Base-by-base conservation (phyloP, 53 echinoderm and acorn worm genomes). In the Echinarachnius parma region DNA sequence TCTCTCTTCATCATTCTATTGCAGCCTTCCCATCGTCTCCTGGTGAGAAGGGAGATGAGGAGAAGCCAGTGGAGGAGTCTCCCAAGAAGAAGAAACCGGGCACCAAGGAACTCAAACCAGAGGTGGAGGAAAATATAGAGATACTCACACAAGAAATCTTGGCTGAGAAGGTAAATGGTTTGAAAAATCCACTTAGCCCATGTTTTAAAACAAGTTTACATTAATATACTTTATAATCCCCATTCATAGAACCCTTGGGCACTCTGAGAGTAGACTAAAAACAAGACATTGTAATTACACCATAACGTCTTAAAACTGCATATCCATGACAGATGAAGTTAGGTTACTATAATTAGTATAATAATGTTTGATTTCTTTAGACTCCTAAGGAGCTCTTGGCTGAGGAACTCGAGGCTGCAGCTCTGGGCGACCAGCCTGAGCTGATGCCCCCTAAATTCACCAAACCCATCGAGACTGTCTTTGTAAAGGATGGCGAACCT, bases 401-500 rank as follows among this genome's bases (percentile, higher is more conserved):
- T 19, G 82, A 85, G 48, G 82, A 89, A 30, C 53, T 85, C 4
- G 84, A 76, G 33, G 74, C 81, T 45, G 63, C 77, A 7, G 63
- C 81, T 21, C 56, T 28, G 8, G 82, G 66, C 21, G 74, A 81
- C 33, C 77, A 60, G 19, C 78, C 85, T 47, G 71, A 89, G 18
- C 53, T 84, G 66, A 81, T 84, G 31, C 89, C 93, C 24, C 93
- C 93, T 5, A 80, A 83, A 46, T 93, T 93, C 80, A 81, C 79
- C 75, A 83, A 93, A 49, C 62, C 77, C 10, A 83, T 93, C 10
- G 86, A 93, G 34, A 86, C 86, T 5, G 53, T 77, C 26, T 66
- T 74, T 3, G 93, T 86, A 1, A 60, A 64, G 14, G 93, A 93
- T 77, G 93, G 93, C 3, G 85, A 83, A 26, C 75, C 83, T 44